Conservation (phyloP, 1,140 invertebrate species). For the Euura lappo region DNA sequence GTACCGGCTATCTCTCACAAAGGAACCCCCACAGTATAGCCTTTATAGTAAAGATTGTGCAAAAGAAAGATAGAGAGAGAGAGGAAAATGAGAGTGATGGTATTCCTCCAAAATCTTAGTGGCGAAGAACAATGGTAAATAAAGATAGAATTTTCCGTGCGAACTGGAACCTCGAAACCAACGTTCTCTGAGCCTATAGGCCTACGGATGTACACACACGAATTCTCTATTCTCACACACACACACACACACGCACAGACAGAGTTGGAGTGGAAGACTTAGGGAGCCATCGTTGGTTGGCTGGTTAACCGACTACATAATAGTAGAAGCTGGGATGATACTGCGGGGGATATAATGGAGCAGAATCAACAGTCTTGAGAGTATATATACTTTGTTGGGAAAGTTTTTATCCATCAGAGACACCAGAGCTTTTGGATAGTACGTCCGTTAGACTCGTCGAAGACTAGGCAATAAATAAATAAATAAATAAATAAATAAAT, state of each 20-base stretch:
- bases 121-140: conserved; percentile 47
- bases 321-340: no score
- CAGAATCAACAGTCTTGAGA: no score
- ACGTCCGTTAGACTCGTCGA: background rate
- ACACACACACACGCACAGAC: background rate
- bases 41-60: background rate
- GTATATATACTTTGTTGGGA: conserved; percentile 3
- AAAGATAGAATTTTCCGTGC: conserved; percentile 51
- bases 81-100: background rate
- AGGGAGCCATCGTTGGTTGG: background rate
- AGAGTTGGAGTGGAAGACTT: background rate
- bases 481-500: background rate
- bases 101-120: conserved; percentile 37
- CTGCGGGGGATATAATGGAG: no score
- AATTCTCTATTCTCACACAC: background rate
- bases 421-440: background rate
- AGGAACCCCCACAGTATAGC: no score
- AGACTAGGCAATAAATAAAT: background rate
- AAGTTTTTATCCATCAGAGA: background rate
- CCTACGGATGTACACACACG: background rate
- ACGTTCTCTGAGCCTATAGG: background rate
- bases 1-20: no score
- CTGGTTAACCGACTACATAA: no score
- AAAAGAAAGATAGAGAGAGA: background rate
- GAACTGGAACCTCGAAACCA: conserved; percentile 33